These are phyloP conservation scores for Microchrysa polita DNA, from an alignment of 2,888 invertebrate species.

Conservation along the genomic window DNA sequence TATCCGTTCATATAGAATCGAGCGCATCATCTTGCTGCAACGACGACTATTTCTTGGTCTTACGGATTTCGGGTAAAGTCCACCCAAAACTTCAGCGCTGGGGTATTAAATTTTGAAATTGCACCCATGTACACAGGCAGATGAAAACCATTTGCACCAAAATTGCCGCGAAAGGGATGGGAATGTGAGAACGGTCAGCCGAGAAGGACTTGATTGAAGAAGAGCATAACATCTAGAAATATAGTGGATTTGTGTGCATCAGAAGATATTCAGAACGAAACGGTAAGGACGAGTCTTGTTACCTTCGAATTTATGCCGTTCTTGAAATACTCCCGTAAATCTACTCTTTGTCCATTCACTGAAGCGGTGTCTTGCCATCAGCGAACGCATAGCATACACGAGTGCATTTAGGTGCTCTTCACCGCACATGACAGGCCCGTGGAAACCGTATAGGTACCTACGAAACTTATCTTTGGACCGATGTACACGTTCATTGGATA, in stretches of 20 bases:
- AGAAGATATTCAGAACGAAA: conserved; percentile 25
- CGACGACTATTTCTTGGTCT: conserved; percentile 43
- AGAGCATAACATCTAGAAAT: conserved; percentile 16
- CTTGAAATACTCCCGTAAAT: conserved; percentile 24
- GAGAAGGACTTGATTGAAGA: neutral
- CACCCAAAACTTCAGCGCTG: conserved; percentile 50
- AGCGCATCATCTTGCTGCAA: conserved; percentile 45
- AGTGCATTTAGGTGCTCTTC: too few relatives aligned
- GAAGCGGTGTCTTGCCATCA: conserved; percentile 18
- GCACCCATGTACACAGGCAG: neutral
- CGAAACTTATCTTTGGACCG: conserved; percentile 45
- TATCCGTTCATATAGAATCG: too few relatives aligned
- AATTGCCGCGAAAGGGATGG: neutral
- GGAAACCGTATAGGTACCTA: too few relatives aligned
- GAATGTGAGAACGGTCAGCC: too few relatives aligned
- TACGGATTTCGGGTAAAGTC: conserved; percentile 49
- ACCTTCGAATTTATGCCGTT: neutral
- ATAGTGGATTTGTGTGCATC: conserved; percentile 1
- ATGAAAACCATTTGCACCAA: conserved; percentile 20
- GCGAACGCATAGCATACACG: conserved; percentile 26
- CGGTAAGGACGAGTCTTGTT: too few relatives aligned
- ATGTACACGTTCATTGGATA: conserved; percentile 45
- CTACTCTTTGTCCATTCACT: conserved; percentile 6
- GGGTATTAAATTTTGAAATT: conserved; percentile 50
- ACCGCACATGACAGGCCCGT: conserved; percentile 45